Conservation (phyloP, 53 echinoderm and acorn worm species). For the Stichopus horrens region DNA sequence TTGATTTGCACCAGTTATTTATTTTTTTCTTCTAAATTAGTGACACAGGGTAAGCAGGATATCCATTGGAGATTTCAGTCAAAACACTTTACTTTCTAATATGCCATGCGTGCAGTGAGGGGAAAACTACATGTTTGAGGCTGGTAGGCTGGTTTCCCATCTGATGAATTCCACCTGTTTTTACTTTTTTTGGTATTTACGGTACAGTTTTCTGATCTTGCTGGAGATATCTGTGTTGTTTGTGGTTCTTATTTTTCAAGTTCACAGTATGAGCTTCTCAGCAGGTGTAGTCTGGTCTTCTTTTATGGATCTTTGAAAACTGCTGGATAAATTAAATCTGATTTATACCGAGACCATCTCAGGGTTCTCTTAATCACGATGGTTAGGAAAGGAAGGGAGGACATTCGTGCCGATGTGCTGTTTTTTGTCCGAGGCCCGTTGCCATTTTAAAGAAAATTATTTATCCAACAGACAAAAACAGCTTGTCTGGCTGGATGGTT, state of each 20-base stretch:
- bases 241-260: not conserved
- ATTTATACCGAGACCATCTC: not conserved
- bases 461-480: not conserved
- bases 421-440: not conserved
- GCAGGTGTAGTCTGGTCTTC: conserved; percentile 3
- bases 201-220: not conserved
- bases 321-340: not conserved
- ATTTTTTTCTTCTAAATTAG: no score
- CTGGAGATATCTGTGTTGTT: not conserved
- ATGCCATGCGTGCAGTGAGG: no score
- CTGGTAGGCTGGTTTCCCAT: not conserved
- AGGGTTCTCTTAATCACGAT: not conserved
- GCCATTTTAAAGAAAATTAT: not conserved
- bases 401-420: not conserved
- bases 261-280: not conserved
- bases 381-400: not conserved
- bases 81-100: no score
- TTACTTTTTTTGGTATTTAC: not conserved
- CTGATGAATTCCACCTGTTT: conserved; percentile 1
- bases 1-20: no score
- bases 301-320: not conserved
- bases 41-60: no score
- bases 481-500: not conserved
- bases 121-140: no score
- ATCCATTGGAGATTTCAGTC: no score